Base-by-base conservation (phyloP, 2,113 vertebrate species). In the Laticauda colubrina region DNA sequence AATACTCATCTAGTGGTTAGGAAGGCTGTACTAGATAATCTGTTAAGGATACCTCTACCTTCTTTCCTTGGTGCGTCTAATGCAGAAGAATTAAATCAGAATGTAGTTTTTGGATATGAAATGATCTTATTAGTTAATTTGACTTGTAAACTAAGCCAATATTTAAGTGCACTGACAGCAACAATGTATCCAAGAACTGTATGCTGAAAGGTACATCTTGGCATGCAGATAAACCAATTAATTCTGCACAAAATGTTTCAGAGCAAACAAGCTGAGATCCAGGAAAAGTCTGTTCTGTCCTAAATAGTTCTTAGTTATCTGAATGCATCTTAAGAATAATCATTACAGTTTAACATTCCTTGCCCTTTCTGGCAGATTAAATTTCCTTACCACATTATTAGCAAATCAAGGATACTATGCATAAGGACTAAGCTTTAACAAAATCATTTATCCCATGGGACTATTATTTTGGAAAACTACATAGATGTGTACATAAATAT, bases 311-410 rank as follows among this genome's bases (percentile, higher is more conserved):
- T 88, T 88, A 43, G 51, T 23, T n/a, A 29, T 92, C 69, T 45
- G 61, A 75, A 15, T 88, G 61, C 86, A 88, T 64, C n/a, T 24
- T 54, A 51, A 75, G 86, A 64, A 75, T 55, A 92, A 92, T 23
- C 86, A 92, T 39, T 39, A 75, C 14, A 75, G n/a, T 88, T 88
- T 92, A 92, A 90, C 45, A 90, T 86, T 64, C 88, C 29, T 29
- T 85, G 10, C 11, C 45, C n/a, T 61, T 89, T 89, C 54, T 53
- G 51, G 59, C 20, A 93, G 55, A 26, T 34, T 12, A 53, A 57
- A 43, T 43, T 45, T 34, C 34, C 14, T 56, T 56, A 20, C 39
- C 24, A 59, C 26, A 43, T 34, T 54, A 14, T n/a, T 85, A 23
- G 55, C 45, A 59, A 53, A 61, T 39, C 43, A 59, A 59, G 54